Percentiles rank a stretch among this genome's conserved stretches.
These are phyloP conservation scores for Ceyx margarethae DNA, from an alignment of 2,113 vertebrate species.

Conservation along the genomic window DNA sequence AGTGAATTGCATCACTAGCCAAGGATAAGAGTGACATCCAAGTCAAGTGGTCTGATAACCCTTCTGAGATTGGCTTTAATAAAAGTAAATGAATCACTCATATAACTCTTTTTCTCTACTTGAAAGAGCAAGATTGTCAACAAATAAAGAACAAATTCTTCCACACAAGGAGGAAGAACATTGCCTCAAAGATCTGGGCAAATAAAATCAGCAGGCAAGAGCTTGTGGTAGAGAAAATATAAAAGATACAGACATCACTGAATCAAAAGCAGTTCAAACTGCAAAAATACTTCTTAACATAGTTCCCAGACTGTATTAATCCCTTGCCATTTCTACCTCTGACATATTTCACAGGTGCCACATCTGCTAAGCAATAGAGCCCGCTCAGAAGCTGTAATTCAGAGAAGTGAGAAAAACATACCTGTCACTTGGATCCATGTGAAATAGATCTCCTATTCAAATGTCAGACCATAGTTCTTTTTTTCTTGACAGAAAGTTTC, in stretches of 20 bases:
- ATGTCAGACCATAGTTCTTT: background rate
- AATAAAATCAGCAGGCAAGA: background rate
- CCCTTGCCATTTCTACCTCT: background rate
- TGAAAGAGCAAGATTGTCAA: background rate
- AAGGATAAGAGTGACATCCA: background rate
- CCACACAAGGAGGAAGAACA: background rate
- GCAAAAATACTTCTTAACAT: background rate
- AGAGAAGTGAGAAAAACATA: background rate
- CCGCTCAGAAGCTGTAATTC: background rate
- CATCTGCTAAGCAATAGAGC: background rate
- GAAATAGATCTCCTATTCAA: background rate
- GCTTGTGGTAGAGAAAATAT: background rate
- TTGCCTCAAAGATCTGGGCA: background rate
- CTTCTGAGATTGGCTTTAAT: background rate
- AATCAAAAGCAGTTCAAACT: background rate
- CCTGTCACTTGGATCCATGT: background rate
- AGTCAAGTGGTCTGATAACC: background rate
- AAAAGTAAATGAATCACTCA: background rate
- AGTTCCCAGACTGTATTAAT: background rate
- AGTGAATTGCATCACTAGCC: background rate
- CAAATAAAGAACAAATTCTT: background rate
- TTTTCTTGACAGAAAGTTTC: background rate
- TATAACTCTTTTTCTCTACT: background rate
- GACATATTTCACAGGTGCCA: background rate
- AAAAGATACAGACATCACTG: background rate